Conservation (phyloP, 92 coral and sea anemone genomes). For the Siderastrea siderea region DNA sequence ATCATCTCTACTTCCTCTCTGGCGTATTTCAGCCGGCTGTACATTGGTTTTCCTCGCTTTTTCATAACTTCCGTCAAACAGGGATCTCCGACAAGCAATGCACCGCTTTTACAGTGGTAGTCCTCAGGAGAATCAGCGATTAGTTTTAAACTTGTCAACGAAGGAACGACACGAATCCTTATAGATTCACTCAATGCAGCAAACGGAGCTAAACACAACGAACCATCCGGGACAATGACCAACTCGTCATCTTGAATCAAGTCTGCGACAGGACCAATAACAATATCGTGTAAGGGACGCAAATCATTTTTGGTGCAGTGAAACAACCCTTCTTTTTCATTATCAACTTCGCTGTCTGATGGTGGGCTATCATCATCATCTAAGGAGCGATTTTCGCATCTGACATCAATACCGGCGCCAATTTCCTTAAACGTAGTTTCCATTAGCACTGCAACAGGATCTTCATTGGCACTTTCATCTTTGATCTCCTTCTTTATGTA, state of each 20-base stretch:
- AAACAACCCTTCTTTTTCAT: not conserved
- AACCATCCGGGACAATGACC: constrained; percentile 10
- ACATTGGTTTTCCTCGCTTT: not conserved
- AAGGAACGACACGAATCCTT: constrained; percentile 1
- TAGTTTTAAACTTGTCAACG: not conserved
- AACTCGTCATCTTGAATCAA: not conserved
- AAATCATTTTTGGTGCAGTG: not conserved
- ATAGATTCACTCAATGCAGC: constrained; percentile 7
- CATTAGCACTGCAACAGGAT: not conserved
- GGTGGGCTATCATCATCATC: not conserved
- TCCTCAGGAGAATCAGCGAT: constrained; percentile 1
- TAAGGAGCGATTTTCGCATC: not conserved
- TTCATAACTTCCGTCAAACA: not conserved
- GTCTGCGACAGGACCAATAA: constrained; percentile 2
- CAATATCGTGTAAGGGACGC: not conserved
- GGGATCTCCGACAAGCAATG: constrained; percentile 2
- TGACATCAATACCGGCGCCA: not conserved
- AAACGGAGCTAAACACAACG: constrained; percentile 4
- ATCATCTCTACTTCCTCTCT: not conserved
- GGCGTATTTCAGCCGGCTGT: not conserved
- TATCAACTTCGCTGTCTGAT: not conserved
- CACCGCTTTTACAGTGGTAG: not conserved
- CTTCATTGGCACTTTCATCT: not conserved
- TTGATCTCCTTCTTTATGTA: not conserved
- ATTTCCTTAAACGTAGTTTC: not conserved